Percentiles rank a stretch among this genome's conserved stretches.
phyloP scores from a whole-genome alignment of 2,113 vertebrate genomes.

The Proteles cristata region DNA sequence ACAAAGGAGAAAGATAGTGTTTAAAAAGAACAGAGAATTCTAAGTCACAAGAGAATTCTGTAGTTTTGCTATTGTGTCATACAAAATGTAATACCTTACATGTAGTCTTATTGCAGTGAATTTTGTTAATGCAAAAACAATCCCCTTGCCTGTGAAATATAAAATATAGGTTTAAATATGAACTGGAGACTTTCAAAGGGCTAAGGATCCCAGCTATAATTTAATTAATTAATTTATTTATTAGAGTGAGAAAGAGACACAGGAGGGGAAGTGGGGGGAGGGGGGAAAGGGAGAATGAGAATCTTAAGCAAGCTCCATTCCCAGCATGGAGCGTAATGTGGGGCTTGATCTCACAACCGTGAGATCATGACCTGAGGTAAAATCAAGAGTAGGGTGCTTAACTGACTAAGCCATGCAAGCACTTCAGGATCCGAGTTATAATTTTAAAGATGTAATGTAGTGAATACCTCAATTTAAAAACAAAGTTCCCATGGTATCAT shows the following conservation, averaged over 20 bases:
- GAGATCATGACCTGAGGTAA: too few species aligned
- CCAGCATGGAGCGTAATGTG: too few species aligned
- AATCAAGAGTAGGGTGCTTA: too few species aligned
- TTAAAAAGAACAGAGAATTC: neutral
- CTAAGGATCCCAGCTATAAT: neutral
- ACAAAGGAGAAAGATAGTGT: neutral
- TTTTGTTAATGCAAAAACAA: neutral
- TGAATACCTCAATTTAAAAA: neutral
- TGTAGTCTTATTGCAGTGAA: neutral
- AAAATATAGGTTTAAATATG: neutral
- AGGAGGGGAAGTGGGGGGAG: too few species aligned
- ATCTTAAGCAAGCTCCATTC: too few species aligned
- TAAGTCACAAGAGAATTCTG: neutral
- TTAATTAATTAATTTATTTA: neutral
- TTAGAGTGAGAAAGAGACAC: too few species aligned
- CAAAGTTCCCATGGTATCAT: neutral
- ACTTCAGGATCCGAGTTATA: neutral
- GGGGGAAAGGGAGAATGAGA: too few species aligned
- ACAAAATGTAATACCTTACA: neutral
- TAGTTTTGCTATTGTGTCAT: neutral
- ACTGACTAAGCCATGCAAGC: too few species aligned
- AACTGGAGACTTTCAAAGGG: neutral
- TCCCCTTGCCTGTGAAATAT: too few species aligned
- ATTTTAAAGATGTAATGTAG: neutral
- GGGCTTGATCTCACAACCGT: too few species aligned